Percentiles rank a stretch among this genome's conserved stretches.
Evolutionary conservation across 2,888 invertebrate species (phyloP).

Genomic region (Lasioglossum morio): DNA sequence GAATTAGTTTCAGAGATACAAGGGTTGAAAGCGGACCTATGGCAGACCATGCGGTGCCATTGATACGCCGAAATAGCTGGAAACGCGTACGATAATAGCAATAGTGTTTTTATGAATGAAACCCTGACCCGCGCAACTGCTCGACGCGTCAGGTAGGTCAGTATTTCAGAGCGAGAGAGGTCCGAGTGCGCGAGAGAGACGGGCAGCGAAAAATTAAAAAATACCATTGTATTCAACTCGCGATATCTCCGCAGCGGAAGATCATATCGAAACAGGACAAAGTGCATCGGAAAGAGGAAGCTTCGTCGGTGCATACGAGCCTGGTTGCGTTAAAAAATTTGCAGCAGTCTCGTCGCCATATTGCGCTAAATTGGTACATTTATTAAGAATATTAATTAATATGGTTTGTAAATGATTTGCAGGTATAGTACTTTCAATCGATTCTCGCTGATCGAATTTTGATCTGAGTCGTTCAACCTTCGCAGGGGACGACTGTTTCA

Average conservation of each 20-base stretch:
- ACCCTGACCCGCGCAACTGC: conserved; percentile 16
- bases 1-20: conserved; percentile 9
- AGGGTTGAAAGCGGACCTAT: background rate
- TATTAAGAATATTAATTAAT: no score
- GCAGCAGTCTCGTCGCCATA: background rate
- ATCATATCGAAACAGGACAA: background rate
- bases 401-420: background rate
- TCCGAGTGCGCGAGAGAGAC: background rate
- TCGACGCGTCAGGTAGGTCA: background rate
- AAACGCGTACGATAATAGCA: conserved; percentile 17
- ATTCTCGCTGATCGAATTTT: background rate
- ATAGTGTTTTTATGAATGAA: conserved; percentile 16
- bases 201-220: conserved; percentile 5
- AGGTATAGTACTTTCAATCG: background rate
- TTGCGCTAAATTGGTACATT: background rate
- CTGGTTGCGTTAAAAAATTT: accelerated
- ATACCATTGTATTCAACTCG: background rate
- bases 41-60: background rate
- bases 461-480: background rate
- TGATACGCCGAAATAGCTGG: background rate
- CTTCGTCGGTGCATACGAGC: background rate
- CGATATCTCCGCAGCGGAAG: conserved; percentile 25
- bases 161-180: background rate
- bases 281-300: background rate
- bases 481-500: background rate